These are phyloP conservation scores for Danio kyathit DNA, from an alignment of 2,797 vertebrate genomes.

Conservation along the genomic window DNA sequence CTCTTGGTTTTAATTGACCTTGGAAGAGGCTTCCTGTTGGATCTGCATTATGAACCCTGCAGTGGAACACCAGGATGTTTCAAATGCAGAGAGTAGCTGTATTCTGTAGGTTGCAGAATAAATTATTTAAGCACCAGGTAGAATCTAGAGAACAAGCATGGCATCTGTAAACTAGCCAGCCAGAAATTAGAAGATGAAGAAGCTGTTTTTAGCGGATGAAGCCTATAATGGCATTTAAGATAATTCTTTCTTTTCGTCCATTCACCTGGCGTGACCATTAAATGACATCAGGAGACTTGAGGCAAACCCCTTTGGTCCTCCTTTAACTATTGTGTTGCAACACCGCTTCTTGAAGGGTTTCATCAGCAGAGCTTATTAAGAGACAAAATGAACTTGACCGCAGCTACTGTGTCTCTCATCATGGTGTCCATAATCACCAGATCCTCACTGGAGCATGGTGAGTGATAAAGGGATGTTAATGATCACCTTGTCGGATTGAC, in stretches of 20 bases:
- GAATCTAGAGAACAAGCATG: conserved; percentile 46
- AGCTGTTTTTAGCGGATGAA: conserved; percentile 4
- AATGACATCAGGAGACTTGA: conserved; percentile 18
- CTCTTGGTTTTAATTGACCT: conserved; percentile 65
- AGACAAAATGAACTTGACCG: conserved; percentile 49
- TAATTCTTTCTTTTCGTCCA: neutral
- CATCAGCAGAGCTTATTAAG: conserved; percentile 50
- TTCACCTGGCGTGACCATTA: conserved; percentile 16
- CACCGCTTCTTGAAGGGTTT: conserved; percentile 21
- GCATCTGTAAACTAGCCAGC: conserved; percentile 50
- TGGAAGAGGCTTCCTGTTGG: conserved; percentile 57
- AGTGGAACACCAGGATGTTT: conserved; percentile 57
- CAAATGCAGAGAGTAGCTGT: conserved; percentile 58
- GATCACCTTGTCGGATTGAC: conserved; percentile 26
- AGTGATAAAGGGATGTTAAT: conserved; percentile 31
- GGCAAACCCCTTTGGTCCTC: conserved; percentile 12
- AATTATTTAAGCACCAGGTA: conserved; percentile 65
- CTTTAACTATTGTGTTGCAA: conserved; percentile 17
- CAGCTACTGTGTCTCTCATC: conserved; percentile 49
- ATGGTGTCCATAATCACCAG: conserved; percentile 39
- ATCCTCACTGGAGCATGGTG: conserved; percentile 30
- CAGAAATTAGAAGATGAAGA: conserved; percentile 12
- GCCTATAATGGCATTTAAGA: conserved; percentile 27
- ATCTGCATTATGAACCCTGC: conserved; percentile 56
- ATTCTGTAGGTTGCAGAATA: conserved; percentile 63